Conservation (phyloP, 2,888 invertebrate species). For the Leucozona laternaria region DNA sequence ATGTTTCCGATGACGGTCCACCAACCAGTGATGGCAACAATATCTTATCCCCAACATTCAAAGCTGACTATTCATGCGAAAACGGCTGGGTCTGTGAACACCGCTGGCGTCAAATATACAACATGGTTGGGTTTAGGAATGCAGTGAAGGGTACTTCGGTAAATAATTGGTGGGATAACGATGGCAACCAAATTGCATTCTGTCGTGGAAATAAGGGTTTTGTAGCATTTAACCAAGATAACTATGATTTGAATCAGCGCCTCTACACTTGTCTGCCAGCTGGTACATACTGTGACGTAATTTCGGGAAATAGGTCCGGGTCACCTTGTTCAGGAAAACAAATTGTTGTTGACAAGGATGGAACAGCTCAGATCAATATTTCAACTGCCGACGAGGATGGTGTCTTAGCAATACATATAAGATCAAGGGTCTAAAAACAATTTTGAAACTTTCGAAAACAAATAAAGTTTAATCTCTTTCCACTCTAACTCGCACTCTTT, state of each 20-base stretch:
- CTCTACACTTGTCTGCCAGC: slow-evolving; percentile 88
- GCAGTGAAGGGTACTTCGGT: slow-evolving; percentile 86
- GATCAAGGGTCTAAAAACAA: slow-evolving; percentile 66
- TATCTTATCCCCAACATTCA: slow-evolving; percentile 86
- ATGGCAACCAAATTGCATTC: slow-evolving; percentile 93
- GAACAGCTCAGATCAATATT: slow-evolving; percentile 79
- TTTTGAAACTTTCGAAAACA: too few species aligned
- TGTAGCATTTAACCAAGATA: slow-evolving; percentile 90
- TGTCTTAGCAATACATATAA: slow-evolving; percentile 88
- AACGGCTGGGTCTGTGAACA: slow-evolving; percentile 93
- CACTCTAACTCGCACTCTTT: too few species aligned
- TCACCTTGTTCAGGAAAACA: slow-evolving; percentile 80
- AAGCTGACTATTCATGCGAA: slow-evolving; percentile 86
- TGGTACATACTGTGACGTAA: slow-evolving; percentile 94
- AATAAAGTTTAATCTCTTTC: too few species aligned
- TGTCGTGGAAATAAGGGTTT: slow-evolving; percentile 91
- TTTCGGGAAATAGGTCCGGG: slow-evolving; percentile 87
- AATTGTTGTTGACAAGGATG: slow-evolving; percentile 79
- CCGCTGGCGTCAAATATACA: slow-evolving; percentile 90
- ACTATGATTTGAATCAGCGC: slow-evolving; percentile 85
- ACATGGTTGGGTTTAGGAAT: slow-evolving; percentile 91
- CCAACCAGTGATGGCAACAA: slow-evolving; percentile 86
- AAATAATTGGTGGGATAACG: slow-evolving; percentile 92
- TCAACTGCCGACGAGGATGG: slow-evolving; percentile 85
- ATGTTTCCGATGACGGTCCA: slow-evolving; percentile 86